Evolutionary conservation across 2,888 invertebrate genomes (phyloP), one percentile per base, ranked within the genome.

Genomic region (Pedicia rivosa): DNA sequence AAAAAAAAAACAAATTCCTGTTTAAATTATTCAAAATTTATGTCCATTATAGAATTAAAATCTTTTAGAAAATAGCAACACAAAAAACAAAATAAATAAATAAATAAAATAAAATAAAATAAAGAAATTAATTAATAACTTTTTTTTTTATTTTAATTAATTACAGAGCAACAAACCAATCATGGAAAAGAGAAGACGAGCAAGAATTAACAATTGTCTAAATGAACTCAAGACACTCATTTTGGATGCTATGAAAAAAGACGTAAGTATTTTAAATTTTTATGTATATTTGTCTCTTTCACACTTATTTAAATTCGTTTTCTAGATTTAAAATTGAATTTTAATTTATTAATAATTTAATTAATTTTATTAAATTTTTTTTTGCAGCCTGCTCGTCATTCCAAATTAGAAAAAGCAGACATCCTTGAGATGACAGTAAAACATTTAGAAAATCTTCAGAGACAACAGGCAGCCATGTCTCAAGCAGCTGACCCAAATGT

Each of bases 341-440:
- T 32, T 22, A 30, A 25, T 17, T 20, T 30, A 19, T 40, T 24
- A 15, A 9, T n/a, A n/a, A 16, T 33, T 37, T 24, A 26, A 36
- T 31, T 12, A 19, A 14, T 29, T 13, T 32, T 28, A 26, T 25
- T 35, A 39, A 35, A 50, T 24, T 42, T 32, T 35, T 42, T 31
- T 48, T 72, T 72, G 42, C 71, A 91, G 88, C 87, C 90, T 25
- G 77, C 87, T 2, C 74, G 90, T 40, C 91, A 92, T 63, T 87
- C 88, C 5, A 94, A 94, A 57, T 66, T 94, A 50, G 94, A 94
- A 60, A 94, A 94, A 56, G 92, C 94, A 1, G 94, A 94, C 59
- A 92, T 94, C 47, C 65, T 94, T 37, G 94, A 94, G 62, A 78
- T 92, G 70, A 90, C 92, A 2, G 92, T 94, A 32, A 84, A 87